Base-by-base conservation (phyloP, 2,113 vertebrate species). In the Nansenia antarctica region DNA sequence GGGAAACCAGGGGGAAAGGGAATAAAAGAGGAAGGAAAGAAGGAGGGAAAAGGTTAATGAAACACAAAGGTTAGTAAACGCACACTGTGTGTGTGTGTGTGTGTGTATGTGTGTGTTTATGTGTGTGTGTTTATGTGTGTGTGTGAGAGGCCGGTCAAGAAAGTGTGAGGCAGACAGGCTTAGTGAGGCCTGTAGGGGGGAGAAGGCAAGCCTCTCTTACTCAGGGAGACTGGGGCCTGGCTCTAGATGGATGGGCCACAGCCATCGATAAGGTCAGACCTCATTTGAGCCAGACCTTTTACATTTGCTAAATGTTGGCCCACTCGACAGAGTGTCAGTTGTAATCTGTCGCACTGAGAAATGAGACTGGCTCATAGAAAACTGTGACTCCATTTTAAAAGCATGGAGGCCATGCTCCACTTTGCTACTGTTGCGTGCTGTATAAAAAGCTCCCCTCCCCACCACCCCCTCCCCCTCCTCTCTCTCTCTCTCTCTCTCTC, bases 251-350 rank as follows among this genome's bases (percentile, higher is more conserved):
- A 95, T 93, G 92, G 91, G 90, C 86, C 87, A 78, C 83, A 82
- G 77, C 86, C 89, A 93, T 88, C 93, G 92, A 95, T 93, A 95
- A 96, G 95, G 95, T 95, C 89, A 37, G 82, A 87, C 93, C 92
- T 88, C 87, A 95, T 94, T 92, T 92, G 83, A 90, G 81, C 87
- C 78, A 93, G 92, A 90, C 92, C 90, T 92, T 94, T 90, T 79
- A 93, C 92, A 92, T 94, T 91, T 91, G 91, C 77, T 87, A 93
- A 93, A 94, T 84, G 90, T 85, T 92, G 87, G 82, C 83, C 89
- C 80, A 82, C 87, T 92, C 90, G 76, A 89, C 77, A 80, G 88
- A 85, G 89, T 93, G 93, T 93, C 94, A 92, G 72, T 82, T 85
- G 88, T 66, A 86, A 86, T 84, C 78, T 65, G 72, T 85, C 70